phyloP scores from a whole-genome alignment of 92 coral and sea anemone genomes.

The Porites lobata region DNA sequence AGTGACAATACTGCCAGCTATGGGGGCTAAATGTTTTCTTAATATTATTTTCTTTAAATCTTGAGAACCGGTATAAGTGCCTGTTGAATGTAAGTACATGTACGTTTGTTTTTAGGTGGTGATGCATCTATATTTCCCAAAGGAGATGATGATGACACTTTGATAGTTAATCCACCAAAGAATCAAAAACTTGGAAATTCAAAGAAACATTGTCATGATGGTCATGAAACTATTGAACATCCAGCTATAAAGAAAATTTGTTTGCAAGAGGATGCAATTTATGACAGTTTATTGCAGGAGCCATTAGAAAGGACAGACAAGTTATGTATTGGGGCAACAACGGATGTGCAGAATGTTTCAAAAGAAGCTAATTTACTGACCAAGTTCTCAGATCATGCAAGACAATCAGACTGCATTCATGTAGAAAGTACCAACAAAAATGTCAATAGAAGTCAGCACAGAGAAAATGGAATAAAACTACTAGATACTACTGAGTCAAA shows the following conservation, averaged over 20 bases:
- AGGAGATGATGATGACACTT: conserved; percentile 67
- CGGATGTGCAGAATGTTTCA: background rate
- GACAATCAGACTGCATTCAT: background rate
- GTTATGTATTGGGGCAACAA: background rate
- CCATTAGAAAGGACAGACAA: background rate
- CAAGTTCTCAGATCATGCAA: background rate
- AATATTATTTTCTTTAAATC: background rate
- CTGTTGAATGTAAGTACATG: background rate
- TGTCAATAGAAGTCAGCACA: background rate
- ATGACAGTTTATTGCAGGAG: background rate
- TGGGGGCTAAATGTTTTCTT: too few species aligned
- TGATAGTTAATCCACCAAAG: background rate
- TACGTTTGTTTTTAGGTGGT: conserved; percentile 76
- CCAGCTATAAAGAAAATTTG: conserved; percentile 31
- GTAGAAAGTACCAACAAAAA: background rate
- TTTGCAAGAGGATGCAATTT: background rate
- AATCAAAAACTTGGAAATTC: background rate
- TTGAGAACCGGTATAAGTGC: background rate
- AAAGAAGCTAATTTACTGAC: too few species aligned
- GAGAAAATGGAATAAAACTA: background rate
- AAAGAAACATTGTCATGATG: background rate
- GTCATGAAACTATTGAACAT: background rate
- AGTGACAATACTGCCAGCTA: too few species aligned
- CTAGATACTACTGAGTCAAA: too few species aligned
- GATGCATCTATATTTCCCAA: conserved; percentile 99